Evolutionary conservation across 2,797 vertebrate species (phyloP).

Genomic region (Borostomias antarcticus): DNA sequence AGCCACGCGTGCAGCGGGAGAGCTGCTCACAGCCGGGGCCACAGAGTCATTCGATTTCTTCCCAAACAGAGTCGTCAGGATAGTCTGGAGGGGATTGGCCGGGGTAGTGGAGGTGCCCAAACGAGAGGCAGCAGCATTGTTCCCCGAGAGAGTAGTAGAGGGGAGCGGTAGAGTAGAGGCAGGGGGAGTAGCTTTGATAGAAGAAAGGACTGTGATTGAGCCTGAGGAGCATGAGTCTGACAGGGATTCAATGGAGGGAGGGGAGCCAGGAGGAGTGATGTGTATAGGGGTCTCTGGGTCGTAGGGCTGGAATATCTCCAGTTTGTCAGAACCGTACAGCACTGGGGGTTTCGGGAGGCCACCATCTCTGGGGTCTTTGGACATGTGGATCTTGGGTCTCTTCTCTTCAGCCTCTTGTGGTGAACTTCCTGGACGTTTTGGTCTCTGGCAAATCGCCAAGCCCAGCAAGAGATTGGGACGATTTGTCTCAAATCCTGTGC

Average conservation of each 20-base stretch:
- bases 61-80: conserved; percentile 88
- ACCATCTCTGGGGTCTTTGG: conserved; percentile 75
- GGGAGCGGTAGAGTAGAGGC: conserved; percentile 37
- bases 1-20: conserved; percentile 42
- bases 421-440: conserved; percentile 76
- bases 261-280: conserved; percentile 80
- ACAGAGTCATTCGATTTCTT: conserved; percentile 76
- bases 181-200: conserved; percentile 32
- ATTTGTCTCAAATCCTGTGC: conserved; percentile 88
- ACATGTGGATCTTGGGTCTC: conserved; percentile 72
- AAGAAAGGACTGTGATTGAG: conserved; percentile 66
- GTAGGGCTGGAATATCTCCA: conserved; percentile 74
- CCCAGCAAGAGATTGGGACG: conserved; percentile 95
- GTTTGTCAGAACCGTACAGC: conserved; percentile 76
- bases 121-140: conserved; percentile 46
- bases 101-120: conserved; percentile 39
- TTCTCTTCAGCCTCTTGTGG: conserved; percentile 84
- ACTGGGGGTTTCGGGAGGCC: conserved; percentile 62
- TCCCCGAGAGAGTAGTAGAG: conserved; percentile 60
- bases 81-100: conserved; percentile 81
- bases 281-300: conserved; percentile 72
- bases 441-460: conserved; percentile 90
- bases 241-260: conserved; percentile 71
- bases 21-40: conserved; percentile 55
- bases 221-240: conserved; percentile 72